Percentiles rank a stretch among this genome's conserved stretches.
Evolutionary conservation across 1,140 invertebrate species (phyloP).

Genomic region (Chrysomallon squamiferum): DNA sequence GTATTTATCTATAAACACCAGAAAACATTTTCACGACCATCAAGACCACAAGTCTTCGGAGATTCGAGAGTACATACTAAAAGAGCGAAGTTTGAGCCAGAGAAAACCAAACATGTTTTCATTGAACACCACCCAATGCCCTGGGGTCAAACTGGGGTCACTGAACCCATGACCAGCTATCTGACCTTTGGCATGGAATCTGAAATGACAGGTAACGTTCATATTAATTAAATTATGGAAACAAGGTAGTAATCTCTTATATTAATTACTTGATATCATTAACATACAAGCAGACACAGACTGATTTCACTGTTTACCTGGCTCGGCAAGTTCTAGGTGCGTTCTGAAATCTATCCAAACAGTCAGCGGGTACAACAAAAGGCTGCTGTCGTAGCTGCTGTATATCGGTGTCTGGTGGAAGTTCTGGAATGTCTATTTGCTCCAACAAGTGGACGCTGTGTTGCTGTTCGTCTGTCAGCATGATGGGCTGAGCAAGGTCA

Average conservation of each 20-base stretch:
- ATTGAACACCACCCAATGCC: slow-evolving; percentile 52
- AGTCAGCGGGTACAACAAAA: slow-evolving; percentile 36
- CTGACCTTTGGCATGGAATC: slow-evolving; percentile 46
- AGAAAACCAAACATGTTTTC: slow-evolving; percentile 54
- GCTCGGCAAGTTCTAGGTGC: slow-evolving; percentile 22
- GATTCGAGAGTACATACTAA: slow-evolving; percentile 1
- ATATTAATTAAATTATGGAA: no score
- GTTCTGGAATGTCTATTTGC: slow-evolving; percentile 21
- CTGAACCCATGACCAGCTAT: slow-evolving; percentile 46
- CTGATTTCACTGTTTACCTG: no score
- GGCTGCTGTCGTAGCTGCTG: slow-evolving; percentile 33
- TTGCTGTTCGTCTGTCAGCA: slow-evolving; percentile 40
- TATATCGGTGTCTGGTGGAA: slow-evolving; percentile 3
- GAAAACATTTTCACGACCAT: no score
- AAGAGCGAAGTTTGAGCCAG: slow-evolving; percentile 41
- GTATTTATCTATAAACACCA: no score
- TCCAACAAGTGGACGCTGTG: slow-evolving; percentile 16
- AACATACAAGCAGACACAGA: no score
- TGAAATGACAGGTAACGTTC: slow-evolving; percentile 19
- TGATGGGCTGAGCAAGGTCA: slow-evolving; percentile 41
- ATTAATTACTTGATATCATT: no score
- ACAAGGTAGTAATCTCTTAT: no score
- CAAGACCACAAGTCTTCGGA: background rate
- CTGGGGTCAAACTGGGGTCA: slow-evolving; percentile 34
- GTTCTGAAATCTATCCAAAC: slow-evolving; percentile 6